These are phyloP conservation scores for Donacobius atricapilla DNA, from an alignment of 2,113 vertebrate genomes.

Conservation along the genomic window DNA sequence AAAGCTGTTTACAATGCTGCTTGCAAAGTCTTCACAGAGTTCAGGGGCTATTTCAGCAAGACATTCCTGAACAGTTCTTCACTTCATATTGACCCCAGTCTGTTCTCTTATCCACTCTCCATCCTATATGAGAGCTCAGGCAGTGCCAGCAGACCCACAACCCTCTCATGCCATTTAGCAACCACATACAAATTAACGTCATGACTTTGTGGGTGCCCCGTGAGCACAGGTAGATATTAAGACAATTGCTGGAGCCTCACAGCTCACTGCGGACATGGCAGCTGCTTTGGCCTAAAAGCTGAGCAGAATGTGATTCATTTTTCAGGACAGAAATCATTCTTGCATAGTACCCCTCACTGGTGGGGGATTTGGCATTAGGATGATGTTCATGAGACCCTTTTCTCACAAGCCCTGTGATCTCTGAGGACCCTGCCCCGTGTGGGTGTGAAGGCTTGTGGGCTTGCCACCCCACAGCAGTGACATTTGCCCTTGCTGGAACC, in stretches of 20 bases:
- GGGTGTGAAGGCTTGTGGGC: not conserved
- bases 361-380: not conserved
- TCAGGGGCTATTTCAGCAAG: conserved; percentile 1
- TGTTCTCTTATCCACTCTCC: not conserved
- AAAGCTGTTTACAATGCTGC: not conserved
- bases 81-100: not conserved
- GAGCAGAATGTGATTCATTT: not conserved
- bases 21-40: not conserved
- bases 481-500: not conserved
- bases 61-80: not conserved
- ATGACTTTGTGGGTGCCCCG: not conserved
- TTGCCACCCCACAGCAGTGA: not conserved
- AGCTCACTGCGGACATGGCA: not conserved
- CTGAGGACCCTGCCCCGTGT: not conserved
- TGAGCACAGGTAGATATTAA: not conserved
- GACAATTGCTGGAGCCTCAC: not conserved
- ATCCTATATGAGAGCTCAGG: not conserved
- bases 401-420: not conserved
- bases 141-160: not conserved
- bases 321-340: not conserved
- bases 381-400: fast-evolving
- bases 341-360: not conserved
- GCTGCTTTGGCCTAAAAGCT: not conserved
- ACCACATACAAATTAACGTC: fast-evolving
- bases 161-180: not conserved